These are phyloP conservation scores for Rhynchomys soricoides DNA, from an alignment of 2,113 vertebrate genomes.

Conservation along the genomic window DNA sequence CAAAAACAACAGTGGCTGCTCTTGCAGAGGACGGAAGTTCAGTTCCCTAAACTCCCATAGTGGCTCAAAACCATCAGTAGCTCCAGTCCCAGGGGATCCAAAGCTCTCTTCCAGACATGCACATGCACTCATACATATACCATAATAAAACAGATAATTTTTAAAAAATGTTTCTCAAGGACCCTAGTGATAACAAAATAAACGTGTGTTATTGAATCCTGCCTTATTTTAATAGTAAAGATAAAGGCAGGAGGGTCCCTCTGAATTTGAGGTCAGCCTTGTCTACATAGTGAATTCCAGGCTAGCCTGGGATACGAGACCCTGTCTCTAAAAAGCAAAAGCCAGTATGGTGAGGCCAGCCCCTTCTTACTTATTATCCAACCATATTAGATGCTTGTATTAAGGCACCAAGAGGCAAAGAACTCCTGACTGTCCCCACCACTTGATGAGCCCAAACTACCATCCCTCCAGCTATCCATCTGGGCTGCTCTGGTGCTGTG, in stretches of 20 bases:
- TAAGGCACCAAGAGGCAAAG: background rate
- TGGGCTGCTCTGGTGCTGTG: background rate
- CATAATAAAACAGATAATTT: background rate
- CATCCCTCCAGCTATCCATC: background rate
- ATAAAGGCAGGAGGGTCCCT: background rate
- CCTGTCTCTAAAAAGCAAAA: background rate
- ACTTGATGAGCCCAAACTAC: background rate
- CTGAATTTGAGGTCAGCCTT: too few relatives aligned
- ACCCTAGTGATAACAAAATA: background rate
- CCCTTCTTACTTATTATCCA: background rate
- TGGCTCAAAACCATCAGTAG: too few relatives aligned
- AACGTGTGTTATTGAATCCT: too few relatives aligned
- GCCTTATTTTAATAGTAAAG: too few relatives aligned
- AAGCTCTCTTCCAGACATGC: background rate
- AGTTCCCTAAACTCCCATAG: too few relatives aligned
- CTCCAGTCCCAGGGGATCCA: background rate
- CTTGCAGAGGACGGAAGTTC: background rate
- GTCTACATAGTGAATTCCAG: background rate
- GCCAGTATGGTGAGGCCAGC: background rate
- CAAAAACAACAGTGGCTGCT: background rate
- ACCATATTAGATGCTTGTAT: background rate
- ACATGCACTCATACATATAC: background rate
- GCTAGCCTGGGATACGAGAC: background rate
- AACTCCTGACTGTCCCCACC: background rate
- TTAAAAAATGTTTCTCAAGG: background rate